These are phyloP conservation scores for Macaria notata DNA, from an alignment of 2,888 invertebrate species.

Conservation along the genomic window DNA sequence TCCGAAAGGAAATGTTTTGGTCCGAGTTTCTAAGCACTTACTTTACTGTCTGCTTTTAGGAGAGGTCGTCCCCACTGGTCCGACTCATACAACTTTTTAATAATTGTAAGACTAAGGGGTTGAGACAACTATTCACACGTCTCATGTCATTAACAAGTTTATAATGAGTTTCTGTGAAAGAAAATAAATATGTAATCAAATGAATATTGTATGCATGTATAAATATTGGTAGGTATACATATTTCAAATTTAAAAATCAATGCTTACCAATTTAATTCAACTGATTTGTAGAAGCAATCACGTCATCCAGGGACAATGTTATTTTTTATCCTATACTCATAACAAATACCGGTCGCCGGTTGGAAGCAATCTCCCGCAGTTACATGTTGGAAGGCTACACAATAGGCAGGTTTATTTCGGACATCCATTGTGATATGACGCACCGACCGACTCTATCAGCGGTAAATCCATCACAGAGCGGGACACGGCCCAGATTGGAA, in stretches of 20 bases:
- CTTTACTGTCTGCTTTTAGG: neutral
- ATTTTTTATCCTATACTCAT: neutral
- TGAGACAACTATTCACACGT: too few species aligned
- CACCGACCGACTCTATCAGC: constrained; percentile 26
- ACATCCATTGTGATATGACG: constrained; percentile 26
- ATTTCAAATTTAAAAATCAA: too few species aligned
- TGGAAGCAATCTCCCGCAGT: neutral
- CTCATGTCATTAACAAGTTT: too few species aligned
- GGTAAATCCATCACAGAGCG: constrained; percentile 37
- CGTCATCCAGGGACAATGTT: too few species aligned
- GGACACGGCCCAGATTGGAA: constrained; percentile 36
- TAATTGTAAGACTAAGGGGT: too few species aligned
- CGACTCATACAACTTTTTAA: neutral
- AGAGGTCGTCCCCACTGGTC: neutral
- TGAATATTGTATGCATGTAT: too few species aligned
- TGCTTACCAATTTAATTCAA: too few species aligned
- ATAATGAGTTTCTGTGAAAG: too few species aligned
- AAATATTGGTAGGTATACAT: too few species aligned
- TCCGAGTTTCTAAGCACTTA: neutral
- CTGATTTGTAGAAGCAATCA: too few species aligned
- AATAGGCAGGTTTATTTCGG: constrained; percentile 16
- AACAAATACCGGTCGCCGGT: neutral
- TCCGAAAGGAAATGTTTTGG: neutral
- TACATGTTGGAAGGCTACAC: constrained; percentile 6
- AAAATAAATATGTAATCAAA: too few species aligned